A percentile compares a stretch with the other conserved stretches of the same genome.
phyloP scores from a whole-genome alignment of 2,113 vertebrate species.

The Todiramphus saurophagus region DNA sequence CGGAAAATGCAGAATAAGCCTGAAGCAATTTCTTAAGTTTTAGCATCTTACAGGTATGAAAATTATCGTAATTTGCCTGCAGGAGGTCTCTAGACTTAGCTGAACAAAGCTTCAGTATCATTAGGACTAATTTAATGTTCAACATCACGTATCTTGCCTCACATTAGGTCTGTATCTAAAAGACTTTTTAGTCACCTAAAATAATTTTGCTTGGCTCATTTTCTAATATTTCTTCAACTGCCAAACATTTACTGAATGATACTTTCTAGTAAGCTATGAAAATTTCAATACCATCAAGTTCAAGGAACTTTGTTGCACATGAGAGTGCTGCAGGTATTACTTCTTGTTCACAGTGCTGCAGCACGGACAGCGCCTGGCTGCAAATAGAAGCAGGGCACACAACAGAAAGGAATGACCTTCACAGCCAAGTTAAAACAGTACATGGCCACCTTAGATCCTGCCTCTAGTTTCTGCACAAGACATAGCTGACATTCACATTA shows the following conservation, averaged over 20 bases:
- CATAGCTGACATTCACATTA: neutral
- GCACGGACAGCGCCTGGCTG: neutral
- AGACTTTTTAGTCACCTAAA: neutral
- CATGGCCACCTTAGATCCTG: neutral
- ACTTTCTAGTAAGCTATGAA: neutral
- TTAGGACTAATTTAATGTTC: neutral
- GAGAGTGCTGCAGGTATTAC: neutral
- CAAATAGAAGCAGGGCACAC: neutral
- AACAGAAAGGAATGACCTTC: neutral
- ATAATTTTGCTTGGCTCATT: neutral
- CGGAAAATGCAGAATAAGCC: neutral
- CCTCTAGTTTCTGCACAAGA: neutral
- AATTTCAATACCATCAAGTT: neutral
- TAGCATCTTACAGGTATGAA: neutral
- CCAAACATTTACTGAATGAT: neutral
- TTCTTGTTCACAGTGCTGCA: neutral
- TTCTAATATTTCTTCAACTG: neutral
- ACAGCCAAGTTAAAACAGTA: neutral
- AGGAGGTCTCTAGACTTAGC: neutral
- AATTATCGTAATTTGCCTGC: neutral
- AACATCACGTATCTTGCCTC: neutral
- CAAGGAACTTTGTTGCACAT: neutral
- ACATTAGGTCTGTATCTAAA: neutral
- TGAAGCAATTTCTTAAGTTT: neutral
- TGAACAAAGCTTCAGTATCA: neutral